phyloP scores from a whole-genome alignment of 1,140 invertebrate genomes.

The Doryteuthis pealeii region DNA sequence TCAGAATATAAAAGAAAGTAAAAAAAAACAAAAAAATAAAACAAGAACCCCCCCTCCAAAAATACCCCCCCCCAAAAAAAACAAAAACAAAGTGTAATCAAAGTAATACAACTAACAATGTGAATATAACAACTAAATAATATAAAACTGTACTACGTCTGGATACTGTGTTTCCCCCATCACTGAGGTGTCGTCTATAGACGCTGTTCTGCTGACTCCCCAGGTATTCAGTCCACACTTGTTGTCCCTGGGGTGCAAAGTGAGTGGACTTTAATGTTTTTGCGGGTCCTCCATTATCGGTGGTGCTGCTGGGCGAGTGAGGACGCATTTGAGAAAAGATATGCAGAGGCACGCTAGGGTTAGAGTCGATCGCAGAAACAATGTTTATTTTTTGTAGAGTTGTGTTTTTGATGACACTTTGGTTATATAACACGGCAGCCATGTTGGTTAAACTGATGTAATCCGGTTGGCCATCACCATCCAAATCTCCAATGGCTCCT shows the following conservation, averaged over 20 bases:
- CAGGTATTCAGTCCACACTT: neutral
- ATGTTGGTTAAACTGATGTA: constrained; percentile 20
- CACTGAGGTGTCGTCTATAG: neutral
- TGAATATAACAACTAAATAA: neutral
- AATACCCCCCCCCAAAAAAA: too few relatives aligned
- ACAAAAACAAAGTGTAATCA: neutral
- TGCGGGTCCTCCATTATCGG: neutral
- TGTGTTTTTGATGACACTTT: constrained; percentile 16
- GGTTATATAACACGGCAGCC: constrained; percentile 15
- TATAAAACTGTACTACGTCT: constrained; percentile 1
- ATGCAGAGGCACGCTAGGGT: neutral
- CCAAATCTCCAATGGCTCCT: constrained; percentile 36
- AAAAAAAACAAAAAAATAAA: too few relatives aligned
- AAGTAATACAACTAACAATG: neutral
- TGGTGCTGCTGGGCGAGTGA: neutral
- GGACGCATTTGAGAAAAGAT: neutral
- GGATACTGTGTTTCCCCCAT: neutral
- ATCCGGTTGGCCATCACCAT: constrained; percentile 36
- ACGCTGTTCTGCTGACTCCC: neutral
- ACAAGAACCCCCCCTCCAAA: too few relatives aligned
- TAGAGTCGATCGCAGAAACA: neutral
- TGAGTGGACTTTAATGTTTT: neutral
- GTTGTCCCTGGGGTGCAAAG: neutral
- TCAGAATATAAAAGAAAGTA: too few relatives aligned
- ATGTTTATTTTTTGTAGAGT: neutral